Evolutionary conservation across 2,888 invertebrate species (phyloP).

Genomic region (Ectemnius cavifrons): DNA sequence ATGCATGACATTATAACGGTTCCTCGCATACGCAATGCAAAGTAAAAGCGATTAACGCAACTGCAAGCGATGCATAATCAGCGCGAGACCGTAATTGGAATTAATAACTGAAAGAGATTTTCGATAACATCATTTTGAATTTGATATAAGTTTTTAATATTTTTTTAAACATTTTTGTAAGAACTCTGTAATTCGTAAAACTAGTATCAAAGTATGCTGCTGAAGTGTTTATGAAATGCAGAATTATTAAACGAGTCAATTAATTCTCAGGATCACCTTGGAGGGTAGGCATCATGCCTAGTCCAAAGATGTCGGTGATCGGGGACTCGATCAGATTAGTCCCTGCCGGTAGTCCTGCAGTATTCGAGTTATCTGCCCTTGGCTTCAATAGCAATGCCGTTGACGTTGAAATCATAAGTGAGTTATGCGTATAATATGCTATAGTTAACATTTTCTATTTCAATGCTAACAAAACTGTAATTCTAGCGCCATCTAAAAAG

Average conservation of each 20-base stretch:
- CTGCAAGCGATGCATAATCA: no score
- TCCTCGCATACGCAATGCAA: neutral
- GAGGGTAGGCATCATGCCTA: slow-evolving; percentile 94
- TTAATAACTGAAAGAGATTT: no score
- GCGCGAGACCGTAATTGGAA: no score
- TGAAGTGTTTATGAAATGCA: neutral
- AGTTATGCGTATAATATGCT: slow-evolving; percentile 55
- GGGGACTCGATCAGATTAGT: slow-evolving; percentile 94
- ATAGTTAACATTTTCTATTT: neutral
- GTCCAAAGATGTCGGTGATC: slow-evolving; percentile 87
- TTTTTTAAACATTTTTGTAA: no score
- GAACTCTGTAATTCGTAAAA: no score
- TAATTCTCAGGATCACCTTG: slow-evolving; percentile 91
- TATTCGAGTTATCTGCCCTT: slow-evolving; percentile 91
- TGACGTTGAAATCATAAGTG: slow-evolving; percentile 80
- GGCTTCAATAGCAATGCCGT: slow-evolving; percentile 81
- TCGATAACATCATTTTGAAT: no score
- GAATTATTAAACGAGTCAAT: neutral
- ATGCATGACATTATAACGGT: neutral
- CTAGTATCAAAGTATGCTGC: no score
- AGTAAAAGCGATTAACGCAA: neutral
- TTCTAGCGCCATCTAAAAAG: slow-evolving; percentile 88
- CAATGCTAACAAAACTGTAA: neutral
- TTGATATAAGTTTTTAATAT: no score
- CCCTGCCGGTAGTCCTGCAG: slow-evolving; percentile 92